A percentile compares a stretch with the other conserved stretches of the same genome.
These are phyloP conservation scores for Cirrhinus molitorella DNA, from an alignment of 2,797 vertebrate species.

Conservation along the genomic window DNA sequence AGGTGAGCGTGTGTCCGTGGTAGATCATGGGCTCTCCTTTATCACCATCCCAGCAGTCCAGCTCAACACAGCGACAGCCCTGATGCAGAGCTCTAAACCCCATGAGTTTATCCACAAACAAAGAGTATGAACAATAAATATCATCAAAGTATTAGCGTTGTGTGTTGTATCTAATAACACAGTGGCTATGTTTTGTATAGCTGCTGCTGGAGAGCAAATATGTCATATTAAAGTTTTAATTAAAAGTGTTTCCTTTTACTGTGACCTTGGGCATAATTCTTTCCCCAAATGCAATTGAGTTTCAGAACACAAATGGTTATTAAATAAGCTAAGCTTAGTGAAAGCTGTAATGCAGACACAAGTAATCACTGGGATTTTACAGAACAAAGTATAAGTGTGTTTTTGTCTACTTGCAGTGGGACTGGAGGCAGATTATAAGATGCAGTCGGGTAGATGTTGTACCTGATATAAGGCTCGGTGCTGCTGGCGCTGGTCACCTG, in stretches of 20 bases:
- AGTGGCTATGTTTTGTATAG: not conserved
- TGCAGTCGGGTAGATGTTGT: slow-evolving; percentile 40
- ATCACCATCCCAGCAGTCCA: slow-evolving; percentile 97
- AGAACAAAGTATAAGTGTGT: not conserved
- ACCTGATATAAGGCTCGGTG: slow-evolving; percentile 96
- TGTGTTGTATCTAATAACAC: not conserved
- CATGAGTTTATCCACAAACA: not conserved
- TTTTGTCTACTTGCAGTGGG: not conserved
- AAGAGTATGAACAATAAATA: not conserved
- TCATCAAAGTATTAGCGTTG: not conserved
- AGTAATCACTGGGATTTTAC: not conserved
- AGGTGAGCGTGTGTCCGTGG: slow-evolving; percentile 94
- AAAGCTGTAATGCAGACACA: not conserved
- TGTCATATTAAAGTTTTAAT: not conserved
- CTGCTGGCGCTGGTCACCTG: slow-evolving; percentile 93
- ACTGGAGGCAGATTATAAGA: not conserved
- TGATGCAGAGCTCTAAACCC: slow-evolving; percentile 87
- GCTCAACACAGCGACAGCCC: slow-evolving; percentile 95
- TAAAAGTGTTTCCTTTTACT: not conserved
- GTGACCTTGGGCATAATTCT: not conserved
- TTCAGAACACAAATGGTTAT: not conserved
- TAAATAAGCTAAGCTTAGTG: not conserved
- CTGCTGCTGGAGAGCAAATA: not conserved
- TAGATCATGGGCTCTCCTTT: slow-evolving; percentile 92
- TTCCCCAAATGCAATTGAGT: not conserved